These are phyloP conservation scores for Saguinus midas DNA, from an alignment of 2,113 vertebrate genomes.

Conservation along the genomic window DNA sequence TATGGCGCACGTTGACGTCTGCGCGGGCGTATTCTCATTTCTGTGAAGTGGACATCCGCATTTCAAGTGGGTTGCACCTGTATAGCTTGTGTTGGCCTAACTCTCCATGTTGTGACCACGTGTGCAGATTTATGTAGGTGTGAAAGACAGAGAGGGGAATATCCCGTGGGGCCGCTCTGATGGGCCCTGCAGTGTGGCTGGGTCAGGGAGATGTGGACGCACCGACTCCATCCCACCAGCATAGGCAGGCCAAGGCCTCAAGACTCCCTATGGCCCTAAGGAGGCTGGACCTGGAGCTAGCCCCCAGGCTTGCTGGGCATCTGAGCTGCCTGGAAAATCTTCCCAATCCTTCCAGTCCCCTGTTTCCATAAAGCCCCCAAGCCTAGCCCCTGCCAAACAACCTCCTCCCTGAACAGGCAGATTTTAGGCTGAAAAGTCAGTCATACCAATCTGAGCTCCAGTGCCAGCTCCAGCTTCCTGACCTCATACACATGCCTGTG, in stretches of 20 bases:
- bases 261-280: neutral
- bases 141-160: too few relatives aligned
- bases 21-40: neutral
- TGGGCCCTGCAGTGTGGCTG: too few relatives aligned
- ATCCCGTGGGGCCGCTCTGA: too few relatives aligned
- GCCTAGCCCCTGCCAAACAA: neutral
- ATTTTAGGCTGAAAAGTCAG: neutral
- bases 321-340: neutral
- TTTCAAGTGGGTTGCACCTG: neutral
- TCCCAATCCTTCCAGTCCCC: neutral
- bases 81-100: neutral
- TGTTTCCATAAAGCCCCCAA: neutral
- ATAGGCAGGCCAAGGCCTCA: neutral
- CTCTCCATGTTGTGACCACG: neutral
- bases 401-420: neutral
- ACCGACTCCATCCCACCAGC: neutral
- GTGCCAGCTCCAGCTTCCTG: neutral
- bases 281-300: neutral
- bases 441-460: neutral
- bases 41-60: neutral
- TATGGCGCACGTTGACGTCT: neutral
- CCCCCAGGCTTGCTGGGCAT: neutral
- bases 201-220: rapidly evolving
- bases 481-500: neutral
- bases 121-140: neutral